Base-by-base conservation (phyloP, 2,113 vertebrate genomes). In the Setophaga petechia region DNA sequence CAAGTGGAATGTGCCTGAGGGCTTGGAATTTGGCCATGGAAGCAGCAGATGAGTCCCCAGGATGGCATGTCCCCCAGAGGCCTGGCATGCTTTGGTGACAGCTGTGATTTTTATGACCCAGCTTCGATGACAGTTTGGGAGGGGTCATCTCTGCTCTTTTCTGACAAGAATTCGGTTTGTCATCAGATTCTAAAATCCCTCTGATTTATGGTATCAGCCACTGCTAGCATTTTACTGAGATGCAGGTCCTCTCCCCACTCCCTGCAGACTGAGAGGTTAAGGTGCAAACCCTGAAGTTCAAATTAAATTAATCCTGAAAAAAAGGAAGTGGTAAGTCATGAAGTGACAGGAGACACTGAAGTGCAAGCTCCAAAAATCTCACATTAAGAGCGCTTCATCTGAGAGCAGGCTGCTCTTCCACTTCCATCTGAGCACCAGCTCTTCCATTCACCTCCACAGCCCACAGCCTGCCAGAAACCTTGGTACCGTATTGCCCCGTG, bases 51-150 rank as follows among this genome's bases (percentile, higher is more conserved):
- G 97, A 98, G 98, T 95, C 98, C 97, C 95, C 93, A 96, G 96
- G 97, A 97, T 98, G 98, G 98, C 97, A 98, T 98, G 98, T 98
- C 97, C 98, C 98, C 97, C 96, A 96, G 97, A 93, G 97, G 97
- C 97, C 97, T 11, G 41, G 88, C 98, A 79, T 96, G 97, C 84
- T 96, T 98, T 97, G 97, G 95, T 98, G 98, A 99, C 98, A 99
- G 98, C 98, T 99, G 98, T 98, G 96, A 98, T 98, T 99, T 99
- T 99, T 98, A 99, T 98, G 98, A 97, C 96, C 96, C 93, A 23
- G 97, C 97, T 99, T 98, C 97, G 96, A 98, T 99, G 98, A 99
- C 98, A 99, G 97, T 98, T 95, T 97, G 89, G 97, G 97, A 97
- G 97, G 97, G 95, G 96, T 96, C 83, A 96, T 91, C 93, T 97